Percentiles rank a stretch among this genome's conserved stretches.
These are phyloP conservation scores for Climacteris rufus DNA, from an alignment of 2,113 vertebrate genomes.

Conservation along the genomic window DNA sequence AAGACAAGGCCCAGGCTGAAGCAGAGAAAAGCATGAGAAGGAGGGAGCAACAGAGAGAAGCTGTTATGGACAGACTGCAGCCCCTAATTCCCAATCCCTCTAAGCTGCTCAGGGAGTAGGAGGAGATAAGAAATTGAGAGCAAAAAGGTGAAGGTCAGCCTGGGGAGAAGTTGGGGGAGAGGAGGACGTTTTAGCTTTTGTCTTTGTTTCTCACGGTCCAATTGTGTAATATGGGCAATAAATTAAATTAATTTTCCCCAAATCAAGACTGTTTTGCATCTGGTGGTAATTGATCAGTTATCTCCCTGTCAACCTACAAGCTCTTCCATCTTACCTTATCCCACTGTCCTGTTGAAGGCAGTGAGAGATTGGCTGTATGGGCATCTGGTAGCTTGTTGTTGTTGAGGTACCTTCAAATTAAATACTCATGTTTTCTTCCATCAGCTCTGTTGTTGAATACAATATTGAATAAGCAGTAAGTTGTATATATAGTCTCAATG, in stretches of 20 bases:
- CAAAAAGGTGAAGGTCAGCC: not conserved
- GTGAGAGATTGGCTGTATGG: not conserved
- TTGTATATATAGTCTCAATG: not conserved
- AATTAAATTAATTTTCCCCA: not conserved
- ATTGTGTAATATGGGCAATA: not conserved
- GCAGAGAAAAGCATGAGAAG: not conserved
- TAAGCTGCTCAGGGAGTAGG: accelerated
- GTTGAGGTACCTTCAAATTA: not conserved
- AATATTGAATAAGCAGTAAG: not conserved
- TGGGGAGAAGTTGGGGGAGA: not conserved
- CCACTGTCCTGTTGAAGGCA: not conserved
- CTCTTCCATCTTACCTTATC: not conserved
- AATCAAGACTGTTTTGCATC: not conserved
- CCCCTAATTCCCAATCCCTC: too few species aligned
- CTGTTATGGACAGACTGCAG: accelerated
- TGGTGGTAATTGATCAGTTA: not conserved
- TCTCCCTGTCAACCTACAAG: accelerated
- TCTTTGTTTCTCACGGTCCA: not conserved
- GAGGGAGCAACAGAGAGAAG: not conserved
- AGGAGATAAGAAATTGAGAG: not conserved
- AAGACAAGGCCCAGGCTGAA: not conserved
- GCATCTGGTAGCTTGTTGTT: not conserved
- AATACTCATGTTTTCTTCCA: not conserved
- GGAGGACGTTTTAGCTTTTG: not conserved
- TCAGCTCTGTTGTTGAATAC: not conserved